Conservation (phyloP, 2,888 invertebrate genomes). For the Paralinhomoeus sp. region DNA sequence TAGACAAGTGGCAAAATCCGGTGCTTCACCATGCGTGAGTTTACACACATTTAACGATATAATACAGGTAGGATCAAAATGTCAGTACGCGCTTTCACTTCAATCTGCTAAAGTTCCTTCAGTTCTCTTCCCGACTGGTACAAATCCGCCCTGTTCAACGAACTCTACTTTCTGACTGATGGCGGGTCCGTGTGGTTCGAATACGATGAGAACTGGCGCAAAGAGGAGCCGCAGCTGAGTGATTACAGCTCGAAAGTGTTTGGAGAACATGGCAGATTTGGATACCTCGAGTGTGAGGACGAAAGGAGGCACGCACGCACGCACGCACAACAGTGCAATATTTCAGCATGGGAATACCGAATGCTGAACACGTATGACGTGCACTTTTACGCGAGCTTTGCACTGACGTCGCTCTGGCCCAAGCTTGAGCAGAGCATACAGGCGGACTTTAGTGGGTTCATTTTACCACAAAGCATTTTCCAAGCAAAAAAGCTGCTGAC, state of each 20-base stretch:
- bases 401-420: slow-evolving; percentile 73
- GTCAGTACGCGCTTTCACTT: neutral
- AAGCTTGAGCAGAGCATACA: slow-evolving; percentile 45
- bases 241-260: slow-evolving; percentile 18
- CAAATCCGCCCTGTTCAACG: slow-evolving; percentile 82
- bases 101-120: slow-evolving; percentile 11
- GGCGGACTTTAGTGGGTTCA: slow-evolving; percentile 27
- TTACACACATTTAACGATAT: too few species aligned
- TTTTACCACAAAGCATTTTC: too few species aligned
- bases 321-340: neutral
- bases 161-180: slow-evolving; percentile 70
- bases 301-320: neutral
- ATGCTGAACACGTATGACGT: slow-evolving; percentile 95
- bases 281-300: slow-evolving; percentile 52
- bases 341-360: slow-evolving; percentile 59
- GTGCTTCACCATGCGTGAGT: slow-evolving; percentile 34
- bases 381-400: slow-evolving; percentile 86
- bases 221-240: slow-evolving; percentile 15
- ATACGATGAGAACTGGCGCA: slow-evolving; percentile 23
- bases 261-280: slow-evolving; percentile 56
- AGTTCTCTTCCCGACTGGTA: slow-evolving; percentile 66
- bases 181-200: slow-evolving; percentile 72
- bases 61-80: too few species aligned
- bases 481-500: neutral
- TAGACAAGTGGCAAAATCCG: slow-evolving; percentile 61